Conservation (phyloP, 2,797 vertebrate genomes). For the Gastrophryne carolinensis region DNA sequence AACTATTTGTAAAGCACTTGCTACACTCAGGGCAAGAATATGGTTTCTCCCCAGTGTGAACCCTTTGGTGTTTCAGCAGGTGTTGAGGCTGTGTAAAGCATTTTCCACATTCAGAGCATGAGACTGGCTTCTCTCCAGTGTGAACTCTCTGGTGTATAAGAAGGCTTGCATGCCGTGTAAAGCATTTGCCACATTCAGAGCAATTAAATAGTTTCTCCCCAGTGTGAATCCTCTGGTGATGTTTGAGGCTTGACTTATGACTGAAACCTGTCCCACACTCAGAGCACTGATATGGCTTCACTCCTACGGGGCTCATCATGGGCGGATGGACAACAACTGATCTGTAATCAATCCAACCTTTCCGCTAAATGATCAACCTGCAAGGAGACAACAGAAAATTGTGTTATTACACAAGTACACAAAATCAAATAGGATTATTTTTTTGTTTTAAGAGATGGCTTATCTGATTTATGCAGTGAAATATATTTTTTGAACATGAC, state of each 20-base stretch:
- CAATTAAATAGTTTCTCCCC: not conserved
- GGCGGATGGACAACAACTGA: slow-evolving; percentile 57
- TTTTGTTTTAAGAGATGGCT: too few relatives aligned
- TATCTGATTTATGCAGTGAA: too few relatives aligned
- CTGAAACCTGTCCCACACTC: slow-evolving; percentile 68
- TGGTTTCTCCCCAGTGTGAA: not conserved
- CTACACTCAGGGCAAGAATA: not conserved
- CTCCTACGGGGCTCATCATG: slow-evolving; percentile 31
- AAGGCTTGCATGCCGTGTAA: not conserved
- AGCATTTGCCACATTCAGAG: slow-evolving; percentile 3
- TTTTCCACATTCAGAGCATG: not conserved
- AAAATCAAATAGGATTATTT: too few relatives aligned
- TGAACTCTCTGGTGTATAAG: not conserved
- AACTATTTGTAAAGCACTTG: not conserved
- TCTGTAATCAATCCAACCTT: too few relatives aligned
- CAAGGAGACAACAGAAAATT: too few relatives aligned
- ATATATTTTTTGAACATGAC: too few relatives aligned
- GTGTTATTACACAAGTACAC: too few relatives aligned
- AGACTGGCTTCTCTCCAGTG: not conserved
- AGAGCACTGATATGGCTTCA: not conserved
- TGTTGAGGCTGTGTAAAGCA: not conserved
- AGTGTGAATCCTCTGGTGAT: slow-evolving; percentile 73
- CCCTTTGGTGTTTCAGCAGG: not conserved
- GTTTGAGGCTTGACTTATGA: slow-evolving; percentile 78
- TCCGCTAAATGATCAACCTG: too few relatives aligned